A percentile compares a stretch with the other conserved stretches of the same genome.
Conservation (phyloP, 2,113 vertebrate species). For the Semicossyphus pulcher region DNA sequence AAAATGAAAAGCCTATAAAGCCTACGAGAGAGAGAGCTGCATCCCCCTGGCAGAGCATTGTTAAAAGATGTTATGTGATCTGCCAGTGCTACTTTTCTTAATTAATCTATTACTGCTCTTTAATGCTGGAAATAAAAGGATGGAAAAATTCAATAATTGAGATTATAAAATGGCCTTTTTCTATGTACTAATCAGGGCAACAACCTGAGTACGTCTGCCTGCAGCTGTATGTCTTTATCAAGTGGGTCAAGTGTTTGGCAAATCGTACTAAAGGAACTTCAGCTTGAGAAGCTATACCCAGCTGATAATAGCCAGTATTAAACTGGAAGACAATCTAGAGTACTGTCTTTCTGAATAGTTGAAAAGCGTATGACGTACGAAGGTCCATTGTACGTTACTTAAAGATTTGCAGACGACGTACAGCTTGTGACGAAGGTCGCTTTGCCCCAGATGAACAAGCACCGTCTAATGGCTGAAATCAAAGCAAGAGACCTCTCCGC, state of each 20-base stretch:
- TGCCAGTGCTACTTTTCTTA: too few relatives aligned
- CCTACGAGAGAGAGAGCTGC: too few relatives aligned
- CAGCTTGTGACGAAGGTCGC: not conserved
- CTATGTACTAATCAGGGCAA: not conserved
- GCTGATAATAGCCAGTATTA: not conserved
- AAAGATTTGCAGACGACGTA: not conserved
- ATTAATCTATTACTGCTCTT: too few relatives aligned
- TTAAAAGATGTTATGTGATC: too few relatives aligned
- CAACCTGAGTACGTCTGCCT: not conserved
- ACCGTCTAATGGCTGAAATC: not conserved
- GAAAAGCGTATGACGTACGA: not conserved
- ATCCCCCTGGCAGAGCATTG: too few relatives aligned
- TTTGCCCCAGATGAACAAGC: not conserved
- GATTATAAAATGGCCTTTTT: too few relatives aligned
- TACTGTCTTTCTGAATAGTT: not conserved
- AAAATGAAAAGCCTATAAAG: too few relatives aligned
- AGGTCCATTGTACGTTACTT: not conserved
- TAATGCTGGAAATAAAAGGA: not conserved
- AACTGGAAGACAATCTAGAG: not conserved
- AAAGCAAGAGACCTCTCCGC: not conserved
- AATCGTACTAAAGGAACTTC: too few relatives aligned
- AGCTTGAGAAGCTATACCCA: not conserved
- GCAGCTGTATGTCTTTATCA: not conserved
- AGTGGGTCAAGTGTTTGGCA: too few relatives aligned
- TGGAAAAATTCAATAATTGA: too few relatives aligned